Base-by-base conservation (phyloP, 2,888 invertebrate species). In the Drosophila mimetica region DNA sequence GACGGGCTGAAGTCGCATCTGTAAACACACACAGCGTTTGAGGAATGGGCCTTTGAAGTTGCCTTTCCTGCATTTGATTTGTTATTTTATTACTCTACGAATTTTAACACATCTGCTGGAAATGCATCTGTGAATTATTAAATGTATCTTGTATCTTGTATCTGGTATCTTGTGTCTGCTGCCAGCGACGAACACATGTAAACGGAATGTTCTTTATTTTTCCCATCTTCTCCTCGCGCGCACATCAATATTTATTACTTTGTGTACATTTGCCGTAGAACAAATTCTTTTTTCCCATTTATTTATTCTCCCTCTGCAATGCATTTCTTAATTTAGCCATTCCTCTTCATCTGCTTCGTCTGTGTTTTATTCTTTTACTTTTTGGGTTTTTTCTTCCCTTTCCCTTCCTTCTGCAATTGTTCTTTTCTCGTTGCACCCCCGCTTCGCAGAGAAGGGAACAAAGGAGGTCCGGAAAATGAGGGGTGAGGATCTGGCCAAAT, bases 101-200 rank as follows among this genome's bases (percentile, higher is more conserved):
- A 90, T 90, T 90, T 90, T 90, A 90, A 90, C 90, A 90, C 90
- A 90, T 90, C 90, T 90, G 90, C 86, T 89, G 87, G 78, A 83
- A 86, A 86, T 86, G 86, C 86, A 88, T 88, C 76, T 85, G 78
- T 84, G 82, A 86, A 81, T 81, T 81, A 81, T 81, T 81, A 81
- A 81, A 81, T 84, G 85, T 80, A 82, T 86, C 78, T 86, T 78
- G 61, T 71, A 71, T 64, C 39, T 39, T 5, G 39, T 18, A 11
- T 18, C 37, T 18, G 9, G 13, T 39, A 39, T 39, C 37, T 37
- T 5, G n/a, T n/a, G n/a, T n/a, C 73, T 32, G 39, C 25, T 25
- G 34, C 14, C 30, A 52, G 36, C 55, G 47, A 57, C 76, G 74
- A 79, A 82, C 85, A 85, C 82, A 80, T 85, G 79, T 85, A 82